Evolutionary conservation across 2,888 invertebrate species (phyloP).

Genomic region (Tenthredo mesomela): DNA sequence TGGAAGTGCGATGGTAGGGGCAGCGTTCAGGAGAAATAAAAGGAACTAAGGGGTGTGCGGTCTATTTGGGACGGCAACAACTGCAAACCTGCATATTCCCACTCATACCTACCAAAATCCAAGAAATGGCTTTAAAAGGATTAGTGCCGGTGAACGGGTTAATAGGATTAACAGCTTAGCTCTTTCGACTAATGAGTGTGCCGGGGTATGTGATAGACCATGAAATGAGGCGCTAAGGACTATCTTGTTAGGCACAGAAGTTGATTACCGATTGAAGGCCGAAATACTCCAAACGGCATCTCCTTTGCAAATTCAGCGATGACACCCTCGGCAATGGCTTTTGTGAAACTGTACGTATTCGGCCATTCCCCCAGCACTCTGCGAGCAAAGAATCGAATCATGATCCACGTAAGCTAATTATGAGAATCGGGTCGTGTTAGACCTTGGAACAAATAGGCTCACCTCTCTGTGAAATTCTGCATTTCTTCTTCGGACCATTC

Average conservation of each 20-base stretch:
- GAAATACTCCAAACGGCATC: conserved; percentile 80
- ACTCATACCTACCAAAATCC: too few relatives aligned
- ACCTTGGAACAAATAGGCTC: background rate
- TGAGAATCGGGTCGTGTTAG: background rate
- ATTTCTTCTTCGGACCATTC: conserved; percentile 20
- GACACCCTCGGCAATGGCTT: conserved; percentile 81
- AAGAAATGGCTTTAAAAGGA: too few relatives aligned
- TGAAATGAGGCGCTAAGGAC: too few relatives aligned
- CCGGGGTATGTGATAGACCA: too few relatives aligned
- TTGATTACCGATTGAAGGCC: conserved; percentile 80
- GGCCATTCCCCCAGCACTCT: conserved; percentile 76
- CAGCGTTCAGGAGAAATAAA: too few relatives aligned
- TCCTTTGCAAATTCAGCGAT: conserved; percentile 77
- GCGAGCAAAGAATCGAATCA: background rate
- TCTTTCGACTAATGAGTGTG: too few relatives aligned
- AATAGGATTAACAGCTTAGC: too few relatives aligned
- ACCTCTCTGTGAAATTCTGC: background rate
- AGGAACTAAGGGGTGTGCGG: too few relatives aligned
- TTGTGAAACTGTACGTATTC: conserved; percentile 83
- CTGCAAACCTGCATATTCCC: too few relatives aligned
- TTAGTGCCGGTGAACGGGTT: too few relatives aligned
- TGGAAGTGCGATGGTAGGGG: too few relatives aligned
- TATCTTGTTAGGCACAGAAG: background rate
- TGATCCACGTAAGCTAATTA: background rate
- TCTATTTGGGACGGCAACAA: too few relatives aligned